Conservation (phyloP, 2,888 invertebrate genomes). For the Ryuthela nishihirai region DNA sequence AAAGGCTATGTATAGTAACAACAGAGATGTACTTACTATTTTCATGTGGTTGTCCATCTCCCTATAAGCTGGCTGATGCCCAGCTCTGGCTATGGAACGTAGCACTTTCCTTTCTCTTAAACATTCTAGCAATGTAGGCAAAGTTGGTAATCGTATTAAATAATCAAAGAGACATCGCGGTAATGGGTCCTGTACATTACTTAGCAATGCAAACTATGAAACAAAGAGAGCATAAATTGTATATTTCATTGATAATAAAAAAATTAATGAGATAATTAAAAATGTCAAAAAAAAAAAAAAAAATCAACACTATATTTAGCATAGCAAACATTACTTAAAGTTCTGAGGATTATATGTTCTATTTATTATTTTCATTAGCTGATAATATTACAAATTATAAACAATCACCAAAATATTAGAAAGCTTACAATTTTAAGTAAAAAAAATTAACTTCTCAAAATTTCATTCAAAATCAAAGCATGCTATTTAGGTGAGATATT, state of each 20-base stretch:
- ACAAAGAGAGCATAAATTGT: not conserved
- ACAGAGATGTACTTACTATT: conserved; percentile 7
- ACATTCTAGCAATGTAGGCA: conserved; percentile 28
- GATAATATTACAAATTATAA: too few species aligned
- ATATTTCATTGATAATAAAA: not conserved
- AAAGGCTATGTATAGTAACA: too few species aligned
- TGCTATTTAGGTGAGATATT: too few species aligned
- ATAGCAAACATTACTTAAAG: too few species aligned
- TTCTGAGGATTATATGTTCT: too few species aligned
- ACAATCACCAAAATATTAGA: too few species aligned
- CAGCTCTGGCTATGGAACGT: conserved; percentile 20
- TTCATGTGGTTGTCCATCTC: conserved; percentile 21
- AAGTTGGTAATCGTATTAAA: conserved; percentile 20
- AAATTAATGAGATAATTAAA: not conserved
- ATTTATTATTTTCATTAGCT: too few species aligned
- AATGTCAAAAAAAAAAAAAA: too few species aligned
- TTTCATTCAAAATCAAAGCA: too few species aligned
- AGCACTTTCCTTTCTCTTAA: conserved; percentile 21
- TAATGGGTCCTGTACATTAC: conserved; percentile 27
- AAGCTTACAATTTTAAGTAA: too few species aligned
- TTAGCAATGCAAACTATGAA: conserved; percentile 20
- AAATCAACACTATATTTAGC: too few species aligned
- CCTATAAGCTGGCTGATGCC: conserved; percentile 20
- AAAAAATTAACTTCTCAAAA: too few species aligned
- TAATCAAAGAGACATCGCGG: conserved; percentile 29